Evolutionary conservation across 2,797 vertebrate genomes (phyloP).

Genomic region (Morus bassanus): DNA sequence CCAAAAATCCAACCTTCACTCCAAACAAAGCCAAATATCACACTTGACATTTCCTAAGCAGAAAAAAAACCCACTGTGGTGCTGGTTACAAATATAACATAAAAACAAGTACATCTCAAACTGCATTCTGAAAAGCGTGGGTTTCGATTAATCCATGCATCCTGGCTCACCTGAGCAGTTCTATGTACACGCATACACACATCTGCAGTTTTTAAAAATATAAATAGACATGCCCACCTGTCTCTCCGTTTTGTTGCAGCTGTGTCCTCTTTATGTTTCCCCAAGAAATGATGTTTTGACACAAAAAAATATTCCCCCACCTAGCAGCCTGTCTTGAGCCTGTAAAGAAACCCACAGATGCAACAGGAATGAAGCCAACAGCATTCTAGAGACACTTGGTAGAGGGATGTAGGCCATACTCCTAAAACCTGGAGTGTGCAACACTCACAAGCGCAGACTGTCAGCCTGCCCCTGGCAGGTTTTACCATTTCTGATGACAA

Average conservation of each 20-base stretch:
- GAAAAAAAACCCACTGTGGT: neutral
- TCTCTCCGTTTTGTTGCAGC: neutral
- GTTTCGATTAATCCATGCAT: neutral
- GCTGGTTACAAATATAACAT: neutral
- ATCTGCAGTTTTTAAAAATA: neutral
- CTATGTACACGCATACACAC: neutral
- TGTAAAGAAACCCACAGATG: neutral
- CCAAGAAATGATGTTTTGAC: neutral
- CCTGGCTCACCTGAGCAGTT: neutral
- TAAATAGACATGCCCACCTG: neutral
- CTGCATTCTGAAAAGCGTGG: neutral
- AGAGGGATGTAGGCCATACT: neutral
- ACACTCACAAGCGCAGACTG: neutral
- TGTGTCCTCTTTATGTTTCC: neutral
- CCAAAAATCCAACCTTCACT: neutral
- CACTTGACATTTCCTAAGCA: neutral
- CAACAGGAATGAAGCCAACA: neutral
- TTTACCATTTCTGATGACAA: neutral
- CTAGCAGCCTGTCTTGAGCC: neutral
- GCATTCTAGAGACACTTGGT: neutral
- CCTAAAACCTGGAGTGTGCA: neutral
- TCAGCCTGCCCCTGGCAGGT: neutral
- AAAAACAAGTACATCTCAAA: neutral
- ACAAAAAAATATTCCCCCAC: neutral
- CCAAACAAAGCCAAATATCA: neutral